Base-by-base conservation (phyloP, 64 coral and sea anemone genomes). In the Montipora cactus region DNA sequence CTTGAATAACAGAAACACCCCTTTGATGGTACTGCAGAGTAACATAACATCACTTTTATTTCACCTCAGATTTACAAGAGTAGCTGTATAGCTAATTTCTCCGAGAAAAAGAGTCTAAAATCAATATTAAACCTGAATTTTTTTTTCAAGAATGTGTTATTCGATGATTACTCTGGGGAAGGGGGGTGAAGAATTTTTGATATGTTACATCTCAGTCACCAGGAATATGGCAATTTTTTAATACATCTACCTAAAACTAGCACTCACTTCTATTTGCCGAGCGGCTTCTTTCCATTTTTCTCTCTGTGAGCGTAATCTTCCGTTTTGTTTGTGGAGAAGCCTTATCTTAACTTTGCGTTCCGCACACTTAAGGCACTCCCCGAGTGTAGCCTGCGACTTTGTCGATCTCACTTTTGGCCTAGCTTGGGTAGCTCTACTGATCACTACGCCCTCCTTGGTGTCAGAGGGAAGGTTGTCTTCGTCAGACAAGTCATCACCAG, bases 271-370 rank as follows among this genome's bases (percentile, higher is more conserved):
- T 78, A 76, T 59, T 89, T 22, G 49, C 49, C 62, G 72, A 58
- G 72, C 87, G 2, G 72, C 77, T 89, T 89, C 72, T 59, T 76
- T 88, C 86, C 86, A 88, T 59, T 89, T 89, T 77, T 89, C 87
- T 20, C 88, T 90, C 75, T 90, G 75, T 44, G 75, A 90, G 16
- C 88, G 5, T 20, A 79, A 58, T 90, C 52, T 55, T 55, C 80
- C 4, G 84, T 46, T 79, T 44, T 89, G 53, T 62, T 77, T 78
- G 61, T 59, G 23, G 23, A 89, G 75, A 9, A 14, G 47, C 28
- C 49, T 78, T 53, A 89, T 89, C 22, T 23, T 23, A 23, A 23
- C 22, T 23, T 23, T 23, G 0, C 22, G 22, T 23, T 23, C 22
- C 22, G 22, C 22, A 23, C 22, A 23, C 22, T 23, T 23, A 23